Evolutionary conservation across 2,797 vertebrate species (phyloP).

Genomic region (Spea hammondii): DNA sequence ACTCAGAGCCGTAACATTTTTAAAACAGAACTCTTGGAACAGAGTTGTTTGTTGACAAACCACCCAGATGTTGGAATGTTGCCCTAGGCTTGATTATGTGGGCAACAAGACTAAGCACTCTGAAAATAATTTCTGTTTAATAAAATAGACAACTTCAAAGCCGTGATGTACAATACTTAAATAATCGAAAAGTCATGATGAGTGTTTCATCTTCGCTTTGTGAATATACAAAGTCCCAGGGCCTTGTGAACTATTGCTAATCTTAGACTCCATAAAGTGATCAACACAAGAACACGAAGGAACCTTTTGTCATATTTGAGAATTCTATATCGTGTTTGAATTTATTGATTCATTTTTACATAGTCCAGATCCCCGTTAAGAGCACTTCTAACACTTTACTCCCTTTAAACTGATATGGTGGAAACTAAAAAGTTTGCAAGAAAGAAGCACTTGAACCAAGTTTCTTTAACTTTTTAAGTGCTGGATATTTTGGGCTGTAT

Average conservation of each 20-base stretch:
- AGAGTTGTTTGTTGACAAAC: conserved; percentile 24
- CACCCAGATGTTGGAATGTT: conserved; percentile 41
- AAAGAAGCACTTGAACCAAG: no score
- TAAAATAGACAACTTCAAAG: conserved; percentile 43
- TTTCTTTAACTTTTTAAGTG: no score
- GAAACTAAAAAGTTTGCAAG: no score
- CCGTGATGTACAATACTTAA: conserved; percentile 19
- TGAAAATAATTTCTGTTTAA: conserved; percentile 34
- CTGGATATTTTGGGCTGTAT: no score
- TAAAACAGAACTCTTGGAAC: conserved; percentile 13
- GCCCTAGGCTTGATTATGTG: conserved; percentile 24
- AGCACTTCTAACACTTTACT: conserved; percentile 18
- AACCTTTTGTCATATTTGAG: conserved; percentile 1
- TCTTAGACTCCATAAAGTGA: conserved; percentile 2
- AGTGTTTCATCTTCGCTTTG: conserved; percentile 25
- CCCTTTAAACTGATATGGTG: conserved; percentile 3
- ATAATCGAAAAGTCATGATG: conserved; percentile 31
- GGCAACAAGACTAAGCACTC: conserved; percentile 8
- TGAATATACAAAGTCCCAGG: conserved; percentile 10
- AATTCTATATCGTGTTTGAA: neutral
- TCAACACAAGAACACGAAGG: neutral
- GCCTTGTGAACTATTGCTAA: conserved; percentile 9
- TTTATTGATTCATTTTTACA: conserved; percentile 25
- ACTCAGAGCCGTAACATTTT: neutral
- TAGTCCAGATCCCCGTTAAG: conserved; percentile 14